phyloP scores from a whole-genome alignment of 2,113 vertebrate species.

The Deroptyus accipitrinus region DNA sequence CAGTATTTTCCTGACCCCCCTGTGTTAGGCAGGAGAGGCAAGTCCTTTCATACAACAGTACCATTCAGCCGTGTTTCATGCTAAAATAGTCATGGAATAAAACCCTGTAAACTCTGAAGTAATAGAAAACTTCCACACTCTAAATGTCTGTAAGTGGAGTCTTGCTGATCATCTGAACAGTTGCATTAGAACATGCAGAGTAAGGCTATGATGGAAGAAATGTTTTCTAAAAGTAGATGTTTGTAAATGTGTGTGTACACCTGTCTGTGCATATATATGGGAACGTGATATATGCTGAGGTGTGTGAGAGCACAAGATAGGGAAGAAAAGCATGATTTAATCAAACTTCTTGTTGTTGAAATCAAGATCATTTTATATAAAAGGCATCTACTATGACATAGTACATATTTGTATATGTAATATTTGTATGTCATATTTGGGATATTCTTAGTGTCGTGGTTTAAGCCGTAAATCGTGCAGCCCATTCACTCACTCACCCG shows the following conservation, averaged over 20 bases:
- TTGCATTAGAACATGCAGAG: background rate
- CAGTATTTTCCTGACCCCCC: background rate
- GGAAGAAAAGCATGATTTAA: background rate
- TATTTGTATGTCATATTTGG: no score
- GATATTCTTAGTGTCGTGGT: background rate
- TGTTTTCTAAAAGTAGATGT: background rate
- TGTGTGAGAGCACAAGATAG: background rate
- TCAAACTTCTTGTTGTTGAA: background rate
- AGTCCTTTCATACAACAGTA: background rate
- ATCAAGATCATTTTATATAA: accelerated
- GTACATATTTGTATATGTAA: no score
- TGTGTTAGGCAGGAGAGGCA: background rate
- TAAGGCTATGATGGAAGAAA: background rate
- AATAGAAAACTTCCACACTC: background rate
- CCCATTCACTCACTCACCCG: no score
- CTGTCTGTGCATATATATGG: background rate
- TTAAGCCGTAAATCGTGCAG: no score
- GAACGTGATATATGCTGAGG: accelerated
- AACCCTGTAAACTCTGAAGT: background rate
- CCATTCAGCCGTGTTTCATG: background rate
- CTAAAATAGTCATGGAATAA: background rate
- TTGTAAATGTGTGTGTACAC: background rate
- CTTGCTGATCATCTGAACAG: background rate
- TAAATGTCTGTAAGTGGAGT: accelerated
- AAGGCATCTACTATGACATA: background rate